These are phyloP conservation scores for Heliconius himera DNA, from an alignment of 1,140 invertebrate genomes.

Conservation along the genomic window DNA sequence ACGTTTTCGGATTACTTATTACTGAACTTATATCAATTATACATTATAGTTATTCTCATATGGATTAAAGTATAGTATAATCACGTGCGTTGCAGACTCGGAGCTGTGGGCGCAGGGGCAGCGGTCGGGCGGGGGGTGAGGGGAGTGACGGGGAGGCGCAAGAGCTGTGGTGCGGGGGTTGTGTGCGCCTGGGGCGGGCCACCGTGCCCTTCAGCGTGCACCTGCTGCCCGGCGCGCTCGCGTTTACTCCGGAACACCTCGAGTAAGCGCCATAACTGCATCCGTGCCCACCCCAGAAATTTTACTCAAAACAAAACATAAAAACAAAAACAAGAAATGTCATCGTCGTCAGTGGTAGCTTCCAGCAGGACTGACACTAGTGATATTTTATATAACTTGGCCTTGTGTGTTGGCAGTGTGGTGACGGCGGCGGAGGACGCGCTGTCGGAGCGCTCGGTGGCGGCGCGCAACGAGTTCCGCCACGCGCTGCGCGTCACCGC, in stretches of 20 bases:
- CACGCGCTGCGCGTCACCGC: slow-evolving; percentile 43
- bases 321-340: too few relatives aligned
- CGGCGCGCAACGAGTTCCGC: slow-evolving; percentile 56
- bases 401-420: slow-evolving; percentile 15
- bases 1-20: too few relatives aligned
- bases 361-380: too few relatives aligned
- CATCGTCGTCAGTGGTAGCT: too few relatives aligned
- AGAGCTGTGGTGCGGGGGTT: slow-evolving; percentile 58
- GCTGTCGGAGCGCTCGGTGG: slow-evolving; percentile 47
- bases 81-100: slow-evolving; percentile 42
- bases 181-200: slow-evolving; percentile 53
- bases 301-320: too few relatives aligned
- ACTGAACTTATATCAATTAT: too few relatives aligned
- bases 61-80: too few relatives aligned
- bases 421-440: slow-evolving; percentile 34
- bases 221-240: slow-evolving; percentile 60
- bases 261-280: slow-evolving; percentile 44
- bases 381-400: too few relatives aligned
- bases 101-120: slow-evolving; percentile 51
- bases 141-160: slow-evolving; percentile 28
- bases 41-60: too few relatives aligned
- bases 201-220: slow-evolving; percentile 59
- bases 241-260: slow-evolving; percentile 40
- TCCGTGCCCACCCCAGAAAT: too few relatives aligned
- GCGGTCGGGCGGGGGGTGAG: slow-evolving; percentile 30